phyloP scores from a whole-genome alignment of 2,797 vertebrate species.

The Tympanoctomys barrerae region DNA sequence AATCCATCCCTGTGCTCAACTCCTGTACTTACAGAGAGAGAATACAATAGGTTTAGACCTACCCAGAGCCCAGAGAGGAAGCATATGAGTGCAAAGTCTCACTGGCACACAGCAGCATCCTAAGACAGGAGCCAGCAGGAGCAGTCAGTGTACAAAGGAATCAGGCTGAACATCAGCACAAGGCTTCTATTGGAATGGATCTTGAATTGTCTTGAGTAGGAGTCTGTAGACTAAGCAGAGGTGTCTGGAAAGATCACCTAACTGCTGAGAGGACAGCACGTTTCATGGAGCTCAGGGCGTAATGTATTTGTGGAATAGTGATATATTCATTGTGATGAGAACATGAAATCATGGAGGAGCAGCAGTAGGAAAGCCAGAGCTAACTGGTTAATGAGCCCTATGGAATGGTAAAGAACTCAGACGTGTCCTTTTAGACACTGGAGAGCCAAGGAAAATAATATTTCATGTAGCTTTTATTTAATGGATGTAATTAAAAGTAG shows the following conservation, averaged over 20 bases:
- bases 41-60: not conserved
- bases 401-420: not conserved
- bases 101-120: not conserved
- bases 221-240: not conserved
- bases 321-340: not conserved
- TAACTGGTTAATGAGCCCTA: not conserved
- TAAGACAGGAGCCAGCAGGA: not conserved
- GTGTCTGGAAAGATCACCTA: not conserved
- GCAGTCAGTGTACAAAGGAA: not conserved
- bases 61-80: not conserved
- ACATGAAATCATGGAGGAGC: not conserved
- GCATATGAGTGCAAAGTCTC: not conserved
- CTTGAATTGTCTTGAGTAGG: not conserved
- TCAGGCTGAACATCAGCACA: too few relatives aligned
- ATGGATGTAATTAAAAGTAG: not conserved
- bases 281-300: not conserved
- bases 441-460: not conserved
- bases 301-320: not conserved
- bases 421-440: accelerated
- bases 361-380: not conserved
- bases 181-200: not conserved
- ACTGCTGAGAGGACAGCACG: not conserved
- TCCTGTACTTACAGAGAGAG: not conserved
- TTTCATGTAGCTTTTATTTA: not conserved
- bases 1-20: not conserved